These are phyloP conservation scores for Latrodectus elegans DNA, from an alignment of 2,888 invertebrate species.

Conservation along the genomic window DNA sequence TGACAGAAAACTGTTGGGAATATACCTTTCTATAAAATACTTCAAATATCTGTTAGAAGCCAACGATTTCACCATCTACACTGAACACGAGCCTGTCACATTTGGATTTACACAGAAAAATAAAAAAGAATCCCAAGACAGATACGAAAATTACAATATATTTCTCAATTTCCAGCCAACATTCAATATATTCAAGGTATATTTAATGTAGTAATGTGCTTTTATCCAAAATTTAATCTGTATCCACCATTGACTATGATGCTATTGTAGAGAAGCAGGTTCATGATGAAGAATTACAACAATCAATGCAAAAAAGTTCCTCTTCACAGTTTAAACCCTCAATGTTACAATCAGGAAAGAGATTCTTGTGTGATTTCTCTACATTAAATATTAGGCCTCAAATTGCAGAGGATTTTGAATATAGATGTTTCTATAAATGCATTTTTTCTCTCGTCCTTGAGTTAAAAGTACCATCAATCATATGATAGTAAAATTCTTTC, in stretches of 20 bases:
- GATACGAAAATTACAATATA: constrained; percentile 70
- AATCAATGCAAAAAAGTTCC: no score
- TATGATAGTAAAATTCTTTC: no score
- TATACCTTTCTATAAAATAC: constrained; percentile 20
- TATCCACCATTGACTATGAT: no score
- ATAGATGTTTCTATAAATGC: not conserved
- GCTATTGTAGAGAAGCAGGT: no score
- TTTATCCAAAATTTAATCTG: no score
- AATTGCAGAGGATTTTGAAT: not conserved
- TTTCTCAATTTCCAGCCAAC: no score
- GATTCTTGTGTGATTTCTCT: no score
- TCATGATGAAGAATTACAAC: no score
- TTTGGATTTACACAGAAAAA: constrained; percentile 13
- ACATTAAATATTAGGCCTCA: no score
- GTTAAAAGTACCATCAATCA: not conserved
- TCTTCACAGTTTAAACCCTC: no score
- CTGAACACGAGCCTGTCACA: not conserved
- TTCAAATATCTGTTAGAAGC: constrained; percentile 36
- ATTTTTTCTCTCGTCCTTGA: not conserved
- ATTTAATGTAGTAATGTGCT: no score
- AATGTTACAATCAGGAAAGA: no score
- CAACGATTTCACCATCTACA: not conserved
- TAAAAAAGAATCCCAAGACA: constrained; percentile 73
- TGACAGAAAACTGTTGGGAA: not conserved
- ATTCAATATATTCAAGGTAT: constrained; percentile 59